phyloP scores from a whole-genome alignment of 2,888 invertebrate genomes.

The Agrotis exclamationis region DNA sequence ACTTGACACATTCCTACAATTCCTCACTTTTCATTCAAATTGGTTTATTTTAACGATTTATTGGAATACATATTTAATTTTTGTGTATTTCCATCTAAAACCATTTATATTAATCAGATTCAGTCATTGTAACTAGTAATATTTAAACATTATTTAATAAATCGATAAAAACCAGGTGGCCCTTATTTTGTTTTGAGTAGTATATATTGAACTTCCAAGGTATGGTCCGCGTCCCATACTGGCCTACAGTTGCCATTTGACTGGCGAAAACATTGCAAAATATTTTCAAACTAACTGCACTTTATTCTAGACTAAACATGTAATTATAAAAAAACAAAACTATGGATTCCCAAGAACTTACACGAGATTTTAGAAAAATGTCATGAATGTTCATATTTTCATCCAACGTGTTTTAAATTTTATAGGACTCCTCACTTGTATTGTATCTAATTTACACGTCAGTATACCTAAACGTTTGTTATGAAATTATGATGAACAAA shows the following conservation, averaged over 20 bases:
- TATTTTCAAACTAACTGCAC: not conserved
- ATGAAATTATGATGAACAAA: slow-evolving; percentile 20
- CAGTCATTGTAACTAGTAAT: too few relatives aligned
- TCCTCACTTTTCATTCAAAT: too few relatives aligned
- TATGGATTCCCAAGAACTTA: too few relatives aligned
- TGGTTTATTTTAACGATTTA: too few relatives aligned
- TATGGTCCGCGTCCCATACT: slow-evolving; percentile 46
- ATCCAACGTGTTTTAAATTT: not conserved
- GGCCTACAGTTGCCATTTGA: slow-evolving; percentile 15
- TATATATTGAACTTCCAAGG: slow-evolving; percentile 68
- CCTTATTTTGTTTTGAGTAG: too few relatives aligned
- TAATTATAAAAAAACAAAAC: too few relatives aligned
- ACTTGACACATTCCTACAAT: too few relatives aligned
- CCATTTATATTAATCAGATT: too few relatives aligned
- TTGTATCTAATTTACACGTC: not conserved
- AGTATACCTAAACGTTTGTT: not conserved
- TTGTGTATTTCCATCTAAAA: too few relatives aligned
- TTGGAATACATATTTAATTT: too few relatives aligned
- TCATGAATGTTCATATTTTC: not conserved
- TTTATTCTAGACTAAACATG: not conserved
- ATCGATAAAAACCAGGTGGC: too few relatives aligned
- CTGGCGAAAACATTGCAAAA: not conserved
- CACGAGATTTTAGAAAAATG: not conserved
- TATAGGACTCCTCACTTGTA: not conserved
- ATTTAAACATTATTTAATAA: too few relatives aligned